These are phyloP conservation scores for Tricholaema leucomelas DNA, from an alignment of 2,113 vertebrate genomes.

Conservation along the genomic window DNA sequence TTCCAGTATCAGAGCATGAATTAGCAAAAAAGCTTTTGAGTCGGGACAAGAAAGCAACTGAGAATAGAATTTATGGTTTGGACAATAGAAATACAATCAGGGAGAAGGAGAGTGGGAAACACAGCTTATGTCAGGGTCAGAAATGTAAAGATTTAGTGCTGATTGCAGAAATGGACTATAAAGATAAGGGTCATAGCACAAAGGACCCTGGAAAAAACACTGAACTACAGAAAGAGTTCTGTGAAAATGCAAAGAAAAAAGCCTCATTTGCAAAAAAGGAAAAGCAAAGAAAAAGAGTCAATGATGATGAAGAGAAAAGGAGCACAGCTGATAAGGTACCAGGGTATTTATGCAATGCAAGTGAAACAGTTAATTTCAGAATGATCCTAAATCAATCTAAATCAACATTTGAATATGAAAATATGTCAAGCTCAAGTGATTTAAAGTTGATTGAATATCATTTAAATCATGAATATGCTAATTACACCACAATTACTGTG, in stretches of 20 bases:
- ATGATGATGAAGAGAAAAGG: background rate
- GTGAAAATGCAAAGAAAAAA: background rate
- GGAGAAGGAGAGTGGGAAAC: background rate
- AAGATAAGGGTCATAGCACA: background rate
- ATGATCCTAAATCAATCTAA: constrained; percentile 17
- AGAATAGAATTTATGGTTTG: background rate
- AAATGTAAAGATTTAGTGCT: background rate
- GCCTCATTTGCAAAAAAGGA: background rate
- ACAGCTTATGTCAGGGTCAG: background rate
- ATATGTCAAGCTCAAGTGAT: background rate
- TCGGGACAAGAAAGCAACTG: background rate
- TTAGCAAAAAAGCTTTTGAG: background rate
- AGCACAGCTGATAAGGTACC: background rate
- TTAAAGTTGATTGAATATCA: constrained; percentile 25
- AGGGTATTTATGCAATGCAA: background rate
- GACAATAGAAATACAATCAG: background rate
- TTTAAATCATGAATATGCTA: background rate
- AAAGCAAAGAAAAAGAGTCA: background rate
- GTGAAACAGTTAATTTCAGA: constrained; percentile 3
- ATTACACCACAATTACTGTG: background rate
- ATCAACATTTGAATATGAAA: constrained; percentile 15
- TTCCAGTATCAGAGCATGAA: background rate
- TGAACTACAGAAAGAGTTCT: background rate
- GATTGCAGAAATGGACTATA: background rate
- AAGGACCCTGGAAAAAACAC: background rate